Conservation (phyloP, 23 tunicate species). For the Halocynthia roretzi region DNA sequence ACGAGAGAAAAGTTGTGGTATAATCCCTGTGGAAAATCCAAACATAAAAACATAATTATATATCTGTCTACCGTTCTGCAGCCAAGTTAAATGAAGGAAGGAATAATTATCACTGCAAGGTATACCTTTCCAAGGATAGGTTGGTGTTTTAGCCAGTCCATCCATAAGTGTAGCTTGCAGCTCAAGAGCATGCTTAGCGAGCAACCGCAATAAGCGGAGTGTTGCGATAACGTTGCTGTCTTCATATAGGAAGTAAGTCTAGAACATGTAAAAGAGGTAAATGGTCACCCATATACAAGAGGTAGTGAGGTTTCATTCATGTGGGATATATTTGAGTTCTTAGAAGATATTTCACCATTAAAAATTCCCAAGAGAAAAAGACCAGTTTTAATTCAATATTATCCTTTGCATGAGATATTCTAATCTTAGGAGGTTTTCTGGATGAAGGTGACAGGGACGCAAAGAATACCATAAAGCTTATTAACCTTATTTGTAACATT, state of each 20-base stretch:
- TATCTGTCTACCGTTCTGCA: too few species aligned
- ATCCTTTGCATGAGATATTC: background rate
- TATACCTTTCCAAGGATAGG: slow-evolving; percentile 86
- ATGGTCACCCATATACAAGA: background rate
- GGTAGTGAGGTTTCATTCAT: background rate
- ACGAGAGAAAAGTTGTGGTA: slow-evolving; percentile 96
- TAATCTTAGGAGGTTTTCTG: background rate
- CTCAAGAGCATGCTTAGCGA: slow-evolving; percentile 93
- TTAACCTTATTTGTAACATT: slow-evolving; percentile 63
- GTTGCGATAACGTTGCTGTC: slow-evolving; percentile 79
- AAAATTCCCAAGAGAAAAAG: too few species aligned
- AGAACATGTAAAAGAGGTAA: too few species aligned
- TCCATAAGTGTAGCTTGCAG: slow-evolving; percentile 58
- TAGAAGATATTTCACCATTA: too few species aligned
- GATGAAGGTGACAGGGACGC: background rate
- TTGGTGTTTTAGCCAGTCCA: slow-evolving; percentile 73
- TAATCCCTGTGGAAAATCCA: slow-evolving; percentile 46
- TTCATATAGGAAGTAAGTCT: slow-evolving; percentile 48
- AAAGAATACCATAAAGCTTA: background rate
- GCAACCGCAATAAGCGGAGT: slow-evolving; percentile 61
- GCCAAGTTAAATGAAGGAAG: background rate
- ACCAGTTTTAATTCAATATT: background rate
- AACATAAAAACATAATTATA: background rate
- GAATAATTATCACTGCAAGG: background rate
- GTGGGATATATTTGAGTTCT: too few species aligned